Percentiles rank a stretch among this genome's conserved stretches.
phyloP scores from a whole-genome alignment of 2,797 vertebrate genomes.

The Morelia viridis region DNA sequence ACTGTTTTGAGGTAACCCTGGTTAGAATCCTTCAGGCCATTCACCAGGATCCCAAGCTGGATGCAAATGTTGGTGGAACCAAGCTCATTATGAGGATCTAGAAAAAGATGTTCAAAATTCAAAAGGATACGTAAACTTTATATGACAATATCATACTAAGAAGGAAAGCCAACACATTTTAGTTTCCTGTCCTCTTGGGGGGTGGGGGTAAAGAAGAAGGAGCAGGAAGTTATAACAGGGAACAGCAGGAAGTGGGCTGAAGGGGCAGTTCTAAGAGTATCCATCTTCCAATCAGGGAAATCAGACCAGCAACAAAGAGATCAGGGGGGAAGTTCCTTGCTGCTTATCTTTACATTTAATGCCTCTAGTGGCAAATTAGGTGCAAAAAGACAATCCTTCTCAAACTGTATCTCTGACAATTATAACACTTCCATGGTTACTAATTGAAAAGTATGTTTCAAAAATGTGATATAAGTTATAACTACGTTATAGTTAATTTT shows the following conservation, averaged over 20 bases:
- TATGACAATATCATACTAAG: background rate
- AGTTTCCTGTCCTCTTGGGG: background rate
- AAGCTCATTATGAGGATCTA: background rate
- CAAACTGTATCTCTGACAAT: background rate
- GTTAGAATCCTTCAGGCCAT: background rate
- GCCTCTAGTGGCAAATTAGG: background rate
- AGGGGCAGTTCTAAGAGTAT: background rate
- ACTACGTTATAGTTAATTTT: background rate
- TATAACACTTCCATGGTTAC: background rate
- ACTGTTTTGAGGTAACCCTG: background rate
- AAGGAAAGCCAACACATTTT: background rate
- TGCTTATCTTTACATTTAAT: background rate
- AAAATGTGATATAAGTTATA: background rate
- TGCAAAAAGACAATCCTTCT: background rate
- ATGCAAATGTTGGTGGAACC: background rate
- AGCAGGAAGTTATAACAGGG: background rate
- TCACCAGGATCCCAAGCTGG: background rate
- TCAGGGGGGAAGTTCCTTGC: background rate
- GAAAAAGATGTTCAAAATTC: background rate
- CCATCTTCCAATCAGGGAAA: background rate
- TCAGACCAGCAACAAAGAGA: background rate
- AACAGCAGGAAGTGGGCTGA: background rate
- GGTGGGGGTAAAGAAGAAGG: background rate
- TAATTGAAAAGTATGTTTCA: background rate
- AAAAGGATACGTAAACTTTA: background rate